Evolutionary conservation across 1,140 invertebrate genomes (phyloP).

Genomic region (Drepana arcuata): DNA sequence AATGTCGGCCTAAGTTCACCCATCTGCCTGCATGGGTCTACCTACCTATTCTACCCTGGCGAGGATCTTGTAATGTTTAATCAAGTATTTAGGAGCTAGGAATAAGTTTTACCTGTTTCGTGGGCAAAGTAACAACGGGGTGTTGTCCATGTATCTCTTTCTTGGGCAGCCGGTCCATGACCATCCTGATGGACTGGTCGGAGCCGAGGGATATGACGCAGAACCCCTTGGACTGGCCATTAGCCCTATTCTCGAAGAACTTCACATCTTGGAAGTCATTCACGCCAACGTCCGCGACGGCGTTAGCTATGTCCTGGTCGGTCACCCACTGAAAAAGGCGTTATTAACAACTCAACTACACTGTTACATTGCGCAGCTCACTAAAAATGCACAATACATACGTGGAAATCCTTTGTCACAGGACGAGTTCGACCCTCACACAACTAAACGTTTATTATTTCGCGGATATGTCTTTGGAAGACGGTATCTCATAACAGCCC

Average conservation of each 20-base stretch:
- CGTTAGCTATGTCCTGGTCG: conserved; percentile 94
- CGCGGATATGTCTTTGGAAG: too few relatives aligned
- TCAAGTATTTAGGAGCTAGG: too few relatives aligned
- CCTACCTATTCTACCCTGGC: too few relatives aligned
- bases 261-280: conserved; percentile 97
- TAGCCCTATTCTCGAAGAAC: conserved; percentile 99
- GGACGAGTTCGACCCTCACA: too few relatives aligned
- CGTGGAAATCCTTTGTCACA: too few relatives aligned
- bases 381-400: too few relatives aligned
- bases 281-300: conserved; percentile 89
- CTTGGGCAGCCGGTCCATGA: conserved; percentile 94
- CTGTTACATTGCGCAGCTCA: too few relatives aligned
- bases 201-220: conserved; percentile 94
- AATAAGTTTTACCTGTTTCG: conserved; percentile 85
- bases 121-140: conserved; percentile 95
- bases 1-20: too few relatives aligned
- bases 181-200: conserved; percentile 89
- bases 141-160: conserved; percentile 96
- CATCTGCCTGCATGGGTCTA: too few relatives aligned
- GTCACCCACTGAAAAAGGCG: conserved; percentile 91
- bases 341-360: conserved; percentile 49
- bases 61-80: too few relatives aligned
- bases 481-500: too few relatives aligned
- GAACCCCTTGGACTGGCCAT: conserved; percentile 99
- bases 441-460: too few relatives aligned